A percentile compares a stretch with the other conserved stretches of the same genome.
Conservation (phyloP, 2,797 vertebrate genomes). For the Clarias pachynema region DNA sequence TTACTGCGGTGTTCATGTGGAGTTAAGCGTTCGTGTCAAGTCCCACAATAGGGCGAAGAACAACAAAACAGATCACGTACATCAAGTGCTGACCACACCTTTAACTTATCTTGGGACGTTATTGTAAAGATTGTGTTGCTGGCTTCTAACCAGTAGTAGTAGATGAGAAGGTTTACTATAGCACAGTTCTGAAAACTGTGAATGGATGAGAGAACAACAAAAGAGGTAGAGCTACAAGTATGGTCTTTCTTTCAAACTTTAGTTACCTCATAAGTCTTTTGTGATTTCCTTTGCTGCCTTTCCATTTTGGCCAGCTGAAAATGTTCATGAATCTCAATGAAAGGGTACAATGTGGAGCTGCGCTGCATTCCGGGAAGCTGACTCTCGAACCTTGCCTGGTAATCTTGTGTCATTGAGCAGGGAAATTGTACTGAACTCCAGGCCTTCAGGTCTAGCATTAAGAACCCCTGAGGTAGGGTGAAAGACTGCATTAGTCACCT, state of each 20-base stretch:
- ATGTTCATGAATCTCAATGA: neutral
- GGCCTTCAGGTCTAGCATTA: neutral
- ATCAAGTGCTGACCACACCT: neutral
- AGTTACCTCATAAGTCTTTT: neutral
- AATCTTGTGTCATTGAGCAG: neutral
- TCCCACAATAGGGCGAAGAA: neutral
- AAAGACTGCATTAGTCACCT: slow-evolving; percentile 12
- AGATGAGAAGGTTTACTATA: neutral
- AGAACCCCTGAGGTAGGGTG: neutral
- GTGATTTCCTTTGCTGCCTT: neutral
- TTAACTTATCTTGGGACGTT: neutral
- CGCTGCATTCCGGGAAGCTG: neutral
- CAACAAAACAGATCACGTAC: slow-evolving; percentile 10
- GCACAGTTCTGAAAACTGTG: neutral
- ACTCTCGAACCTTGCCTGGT: neutral
- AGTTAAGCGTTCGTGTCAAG: slow-evolving; percentile 25
- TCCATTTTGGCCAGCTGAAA: slow-evolving; percentile 3
- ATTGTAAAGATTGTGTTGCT: neutral
- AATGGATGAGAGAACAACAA: no score
- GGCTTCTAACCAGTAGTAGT: neutral
- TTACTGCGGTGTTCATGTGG: slow-evolving; percentile 29
- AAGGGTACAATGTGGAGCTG: neutral
- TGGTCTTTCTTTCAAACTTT: neutral
- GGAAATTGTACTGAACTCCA: neutral
- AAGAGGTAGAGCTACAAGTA: neutral